phyloP scores from a whole-genome alignment of 2,113 vertebrate genomes.

The Elephantulus edwardii region DNA sequence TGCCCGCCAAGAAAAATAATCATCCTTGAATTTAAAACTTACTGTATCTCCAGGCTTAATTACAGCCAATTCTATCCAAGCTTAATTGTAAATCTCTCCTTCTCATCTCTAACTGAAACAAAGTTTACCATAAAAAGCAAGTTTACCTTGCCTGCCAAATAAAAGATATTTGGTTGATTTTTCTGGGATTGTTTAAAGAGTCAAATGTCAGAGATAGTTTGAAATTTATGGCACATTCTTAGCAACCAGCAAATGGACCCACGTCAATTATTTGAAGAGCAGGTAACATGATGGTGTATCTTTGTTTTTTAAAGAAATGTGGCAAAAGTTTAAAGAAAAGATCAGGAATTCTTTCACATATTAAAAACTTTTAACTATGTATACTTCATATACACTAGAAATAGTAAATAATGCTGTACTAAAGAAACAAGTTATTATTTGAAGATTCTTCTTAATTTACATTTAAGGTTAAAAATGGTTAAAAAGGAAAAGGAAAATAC shows the following conservation, averaged over 20 bases:
- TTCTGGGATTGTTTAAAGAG: neutral
- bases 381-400: neutral
- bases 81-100: conserved; percentile 49
- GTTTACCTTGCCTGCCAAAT: conserved; percentile 44
- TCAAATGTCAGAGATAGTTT: neutral
- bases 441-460: neutral
- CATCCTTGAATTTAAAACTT: conserved; percentile 79
- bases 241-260: neutral
- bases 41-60: conserved; percentile 63
- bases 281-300: neutral
- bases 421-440: conserved; percentile 25
- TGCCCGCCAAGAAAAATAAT: conserved; percentile 86
- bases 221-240: neutral
- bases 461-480: neutral
- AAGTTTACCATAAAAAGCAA: conserved; percentile 52
- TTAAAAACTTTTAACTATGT: neutral
- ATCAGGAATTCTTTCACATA: neutral
- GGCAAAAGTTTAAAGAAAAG: conserved; percentile 39
- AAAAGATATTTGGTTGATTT: conserved; percentile 1
- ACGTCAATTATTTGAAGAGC: neutral
- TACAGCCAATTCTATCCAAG: conserved; percentile 60
- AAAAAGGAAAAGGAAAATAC: neutral
- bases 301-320: conserved; percentile 1
- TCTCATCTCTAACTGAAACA: conserved; percentile 56
- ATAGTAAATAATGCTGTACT: neutral